Percentiles rank a stretch among this genome's conserved stretches.
These are phyloP conservation scores for Psephotus haematonotus DNA, from an alignment of 2,113 vertebrate species.

Conservation along the genomic window DNA sequence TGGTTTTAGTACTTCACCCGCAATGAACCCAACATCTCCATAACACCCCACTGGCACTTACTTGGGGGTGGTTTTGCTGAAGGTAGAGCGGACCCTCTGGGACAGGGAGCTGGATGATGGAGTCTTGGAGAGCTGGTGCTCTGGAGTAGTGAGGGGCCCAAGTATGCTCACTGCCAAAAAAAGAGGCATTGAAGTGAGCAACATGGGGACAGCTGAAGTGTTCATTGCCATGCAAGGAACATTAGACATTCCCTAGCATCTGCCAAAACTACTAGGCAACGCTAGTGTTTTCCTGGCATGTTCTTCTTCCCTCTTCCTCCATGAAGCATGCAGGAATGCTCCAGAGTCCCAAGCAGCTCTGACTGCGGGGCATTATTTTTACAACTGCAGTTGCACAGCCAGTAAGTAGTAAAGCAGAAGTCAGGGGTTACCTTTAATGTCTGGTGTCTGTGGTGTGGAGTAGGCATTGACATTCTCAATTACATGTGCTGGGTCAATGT, in stretches of 20 bases:
- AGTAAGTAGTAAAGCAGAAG: neutral
- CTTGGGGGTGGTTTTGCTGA: conserved; percentile 89
- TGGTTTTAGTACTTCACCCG: neutral
- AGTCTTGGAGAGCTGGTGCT: conserved; percentile 90
- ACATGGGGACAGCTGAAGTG: neutral
- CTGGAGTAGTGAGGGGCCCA: conserved; percentile 93
- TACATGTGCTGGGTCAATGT: conserved; percentile 78
- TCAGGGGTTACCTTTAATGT: conserved; percentile 79
- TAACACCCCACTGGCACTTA: conserved; percentile 48
- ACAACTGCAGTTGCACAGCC: neutral
- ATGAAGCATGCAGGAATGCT: neutral
- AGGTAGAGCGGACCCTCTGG: conserved; percentile 86
- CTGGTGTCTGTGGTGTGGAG: conserved; percentile 88
- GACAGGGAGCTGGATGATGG: conserved; percentile 92
- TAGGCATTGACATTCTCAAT: conserved; percentile 90
- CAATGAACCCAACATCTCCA: neutral
- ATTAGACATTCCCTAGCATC: neutral
- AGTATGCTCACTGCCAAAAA: conserved; percentile 86
- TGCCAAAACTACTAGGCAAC: neutral
- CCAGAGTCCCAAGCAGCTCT: neutral
- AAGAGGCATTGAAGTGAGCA: neutral
- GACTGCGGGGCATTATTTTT: neutral
- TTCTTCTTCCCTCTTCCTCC: neutral
- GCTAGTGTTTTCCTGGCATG: neutral
- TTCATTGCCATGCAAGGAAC: neutral